A percentile compares a stretch with the other conserved stretches of the same genome.
phyloP scores from a whole-genome alignment of 1,140 invertebrate genomes.

The Trachymyrmex septentrionalis region DNA sequence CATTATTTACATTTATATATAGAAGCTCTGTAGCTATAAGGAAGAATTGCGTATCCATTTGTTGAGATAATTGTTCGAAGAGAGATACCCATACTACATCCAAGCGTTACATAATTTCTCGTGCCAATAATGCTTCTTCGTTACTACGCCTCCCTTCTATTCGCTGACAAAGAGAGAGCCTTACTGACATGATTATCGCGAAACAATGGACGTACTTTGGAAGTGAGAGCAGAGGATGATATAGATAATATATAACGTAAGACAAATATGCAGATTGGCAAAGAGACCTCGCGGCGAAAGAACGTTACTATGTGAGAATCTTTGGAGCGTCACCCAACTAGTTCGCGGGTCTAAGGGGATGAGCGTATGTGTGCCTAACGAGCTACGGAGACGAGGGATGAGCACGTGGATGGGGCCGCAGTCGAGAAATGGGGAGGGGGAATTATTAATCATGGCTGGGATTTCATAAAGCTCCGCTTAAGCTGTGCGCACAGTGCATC shows the following conservation, averaged over 20 bases:
- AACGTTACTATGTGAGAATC: conserved; percentile 51
- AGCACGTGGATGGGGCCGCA: conserved; percentile 24
- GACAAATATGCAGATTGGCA: conserved; percentile 50
- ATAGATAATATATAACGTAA: conserved; percentile 41
- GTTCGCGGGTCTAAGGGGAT: conserved; percentile 65
- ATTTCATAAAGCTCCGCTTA: conserved; percentile 85
- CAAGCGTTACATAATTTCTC: conserved; percentile 24
- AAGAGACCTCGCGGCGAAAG: conserved; percentile 46
- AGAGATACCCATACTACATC: conserved; percentile 10
- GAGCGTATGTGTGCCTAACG: conserved; percentile 78
- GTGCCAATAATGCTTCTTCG: conserved; percentile 35
- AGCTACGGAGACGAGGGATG: conserved; percentile 65
- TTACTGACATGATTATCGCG: conserved; percentile 30
- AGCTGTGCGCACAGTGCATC: conserved; percentile 81
- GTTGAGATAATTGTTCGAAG: not conserved
- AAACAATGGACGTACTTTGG: conserved; percentile 56
- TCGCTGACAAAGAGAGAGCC: not conserved
- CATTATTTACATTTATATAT: not conserved
- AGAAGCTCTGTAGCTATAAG: not conserved
- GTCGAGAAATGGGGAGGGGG: conserved; percentile 60
- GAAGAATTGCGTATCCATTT: conserved; percentile 16
- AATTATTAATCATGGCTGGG: conserved; percentile 85
- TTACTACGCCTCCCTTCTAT: conserved; percentile 19
- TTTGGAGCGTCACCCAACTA: conserved; percentile 65
- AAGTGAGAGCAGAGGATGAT: conserved; percentile 47